A percentile compares a stretch with the other conserved stretches of the same genome.
phyloP scores from a whole-genome alignment of 2,113 vertebrate genomes.

The Pogona vitticeps region DNA sequence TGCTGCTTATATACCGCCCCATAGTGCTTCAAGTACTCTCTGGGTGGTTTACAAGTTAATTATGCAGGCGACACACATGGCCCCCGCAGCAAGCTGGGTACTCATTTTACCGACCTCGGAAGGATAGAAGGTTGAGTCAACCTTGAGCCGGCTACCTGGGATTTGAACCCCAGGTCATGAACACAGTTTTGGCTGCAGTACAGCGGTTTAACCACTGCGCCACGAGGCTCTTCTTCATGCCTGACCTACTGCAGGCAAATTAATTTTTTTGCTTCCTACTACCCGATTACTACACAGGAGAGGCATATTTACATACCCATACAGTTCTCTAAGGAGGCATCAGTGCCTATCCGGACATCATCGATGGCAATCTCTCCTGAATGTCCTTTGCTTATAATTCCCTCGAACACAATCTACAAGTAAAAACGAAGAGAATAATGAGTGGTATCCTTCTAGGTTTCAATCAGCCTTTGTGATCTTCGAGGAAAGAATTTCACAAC shows the following conservation, averaged over 20 bases:
- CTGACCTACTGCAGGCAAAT: background rate
- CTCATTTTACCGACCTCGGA: no score
- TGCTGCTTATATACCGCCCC: no score
- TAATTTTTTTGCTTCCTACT: background rate
- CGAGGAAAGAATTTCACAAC: conserved; percentile 1
- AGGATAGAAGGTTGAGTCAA: no score
- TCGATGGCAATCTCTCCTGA: conserved; percentile 91
- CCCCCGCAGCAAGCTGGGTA: no score
- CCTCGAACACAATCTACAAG: conserved; percentile 92
- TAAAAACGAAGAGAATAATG: conserved; percentile 39
- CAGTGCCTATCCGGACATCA: conserved; percentile 91
- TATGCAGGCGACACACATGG: no score
- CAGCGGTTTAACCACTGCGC: no score
- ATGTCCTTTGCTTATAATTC: conserved; percentile 86
- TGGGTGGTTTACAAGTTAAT: no score
- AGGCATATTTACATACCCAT: conserved; percentile 83
- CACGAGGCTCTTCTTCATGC: no score
- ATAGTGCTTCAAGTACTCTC: no score
- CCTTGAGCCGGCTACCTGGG: no score
- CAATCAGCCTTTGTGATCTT: conserved; percentile 1
- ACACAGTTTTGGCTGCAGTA: no score
- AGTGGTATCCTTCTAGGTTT: conserved; percentile 21
- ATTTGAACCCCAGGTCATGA: no score
- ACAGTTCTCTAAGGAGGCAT: conserved; percentile 88
- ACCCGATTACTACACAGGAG: background rate